Evolutionary conservation across 2,113 vertebrate genomes (phyloP), one percentile per base, ranked within the genome.

Genomic region (Tapirus terrestris): DNA sequence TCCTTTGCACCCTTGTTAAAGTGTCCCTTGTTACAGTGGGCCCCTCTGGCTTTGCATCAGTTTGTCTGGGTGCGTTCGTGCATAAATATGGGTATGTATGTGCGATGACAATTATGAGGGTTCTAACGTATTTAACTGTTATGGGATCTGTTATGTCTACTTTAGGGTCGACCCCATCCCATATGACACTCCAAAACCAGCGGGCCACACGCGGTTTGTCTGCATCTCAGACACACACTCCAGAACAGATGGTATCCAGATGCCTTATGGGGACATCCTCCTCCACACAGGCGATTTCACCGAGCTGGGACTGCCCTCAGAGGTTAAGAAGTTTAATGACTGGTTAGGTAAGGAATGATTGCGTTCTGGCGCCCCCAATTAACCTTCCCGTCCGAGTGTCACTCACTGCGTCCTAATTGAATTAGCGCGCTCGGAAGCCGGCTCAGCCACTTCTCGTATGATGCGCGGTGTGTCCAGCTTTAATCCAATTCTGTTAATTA

Each of bases 301-400:
- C 84, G 99, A 99, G 98, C 99, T 99, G 98, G 99, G 99, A 98
- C 99, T 99, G 98, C 99, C 99, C 98, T 99, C 99, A 39, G 99
- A 99, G 99, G 99, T 99, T 98, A 99, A 99, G 99, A 99, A 99
- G 99, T 99, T 99, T 99, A 99, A 99, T 99, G 99, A 99, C 99
- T 99, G 99, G 99, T 99, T 99, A 99, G 99, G 99, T 99, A 99
- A 99, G 99, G 99, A 99, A 99, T 99, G 98, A 98, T 98, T 98
- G 98, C 98, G 80, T 99, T 98, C 98, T 98, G 98, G 97, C 98
- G 98, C 98, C 98, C 99, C 98, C 98, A 99, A 99, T 99, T 99
- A 99, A 99, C 99, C 99, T 98, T 98, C 97, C 98, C 98, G 97
- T 98, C 98, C 97, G 73, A 98, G 98, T 99, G 98, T 99, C 98